A percentile compares a stretch with the other conserved stretches of the same genome.
Evolutionary conservation across 64 coral and sea anemone genomes (phyloP).

Genomic region (Trachythela sp.): DNA sequence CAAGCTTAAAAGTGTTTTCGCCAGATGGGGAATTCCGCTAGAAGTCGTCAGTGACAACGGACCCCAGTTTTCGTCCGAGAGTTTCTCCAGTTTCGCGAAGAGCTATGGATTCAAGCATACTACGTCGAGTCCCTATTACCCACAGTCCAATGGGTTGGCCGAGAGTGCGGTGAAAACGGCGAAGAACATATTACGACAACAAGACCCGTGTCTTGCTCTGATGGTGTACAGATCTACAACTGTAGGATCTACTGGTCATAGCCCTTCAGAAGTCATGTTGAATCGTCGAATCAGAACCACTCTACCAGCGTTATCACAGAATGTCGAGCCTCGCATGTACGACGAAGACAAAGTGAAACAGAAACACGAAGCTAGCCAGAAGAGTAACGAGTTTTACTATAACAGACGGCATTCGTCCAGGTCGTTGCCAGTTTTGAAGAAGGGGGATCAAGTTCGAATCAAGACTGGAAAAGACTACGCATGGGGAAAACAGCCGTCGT

Average conservation of each 20-base stretch:
- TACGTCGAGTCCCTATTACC: neutral
- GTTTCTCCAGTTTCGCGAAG: neutral
- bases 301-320: no score
- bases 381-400: neutral
- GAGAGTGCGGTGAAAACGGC: no score
- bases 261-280: no score
- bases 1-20: neutral
- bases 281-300: no score
- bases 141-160: no score
- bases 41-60: conserved; percentile 1
- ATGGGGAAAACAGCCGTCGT: neutral
- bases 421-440: no score
- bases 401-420: neutral
- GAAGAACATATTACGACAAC: no score
- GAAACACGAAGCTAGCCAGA: neutral
- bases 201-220: no score
- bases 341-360: neutral
- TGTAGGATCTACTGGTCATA: no score
- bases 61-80: conserved; percentile 1
- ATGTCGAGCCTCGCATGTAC: neutral
- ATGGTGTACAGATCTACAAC: no score
- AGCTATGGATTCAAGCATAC: neutral
- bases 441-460: neutral
- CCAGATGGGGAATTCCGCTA: conserved; percentile 20
- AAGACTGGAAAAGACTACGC: neutral